Conservation (phyloP, 1,140 invertebrate species). For the Pissodes strobi region DNA sequence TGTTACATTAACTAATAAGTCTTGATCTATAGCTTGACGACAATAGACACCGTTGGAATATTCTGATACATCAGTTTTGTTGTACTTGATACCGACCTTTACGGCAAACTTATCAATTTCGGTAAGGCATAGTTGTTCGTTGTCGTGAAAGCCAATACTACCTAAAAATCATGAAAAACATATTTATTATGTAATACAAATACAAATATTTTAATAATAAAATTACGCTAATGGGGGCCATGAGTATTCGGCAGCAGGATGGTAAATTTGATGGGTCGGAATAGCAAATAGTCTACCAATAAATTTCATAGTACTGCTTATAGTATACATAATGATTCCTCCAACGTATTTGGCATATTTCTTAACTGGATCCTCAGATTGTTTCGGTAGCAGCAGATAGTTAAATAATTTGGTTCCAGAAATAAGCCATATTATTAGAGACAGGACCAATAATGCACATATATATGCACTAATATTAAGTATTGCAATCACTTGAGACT, state of each 20-base stretch:
- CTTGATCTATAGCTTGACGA: slow-evolving; percentile 47
- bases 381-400: slow-evolving; percentile 26
- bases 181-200: no score
- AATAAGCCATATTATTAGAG: slow-evolving; percentile 35
- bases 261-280: no score
- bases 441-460: slow-evolving; percentile 31
- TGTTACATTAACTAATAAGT: slow-evolving; percentile 55
- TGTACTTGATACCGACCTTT: slow-evolving; percentile 21
- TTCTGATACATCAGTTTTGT: slow-evolving; percentile 58
- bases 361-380: slow-evolving; percentile 22
- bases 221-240: no score
- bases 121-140: slow-evolving; percentile 72
- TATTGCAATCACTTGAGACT: slow-evolving; percentile 8
- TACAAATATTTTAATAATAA: no score
- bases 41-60: slow-evolving; percentile 70
- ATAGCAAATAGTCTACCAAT: slow-evolving; percentile 34
- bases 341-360: slow-evolving; percentile 26
- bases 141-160: slow-evolving; percentile 73
- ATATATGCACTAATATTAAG: slow-evolving; percentile 17
- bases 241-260: no score
- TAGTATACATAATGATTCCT: slow-evolving; percentile 22
- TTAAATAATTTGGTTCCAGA: slow-evolving; percentile 31
- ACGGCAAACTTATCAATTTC: slow-evolving; percentile 66
- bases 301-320: slow-evolving; percentile 30
- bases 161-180: no score